phyloP scores from a whole-genome alignment of 1,140 invertebrate species.

The Ganaspis sp. region DNA sequence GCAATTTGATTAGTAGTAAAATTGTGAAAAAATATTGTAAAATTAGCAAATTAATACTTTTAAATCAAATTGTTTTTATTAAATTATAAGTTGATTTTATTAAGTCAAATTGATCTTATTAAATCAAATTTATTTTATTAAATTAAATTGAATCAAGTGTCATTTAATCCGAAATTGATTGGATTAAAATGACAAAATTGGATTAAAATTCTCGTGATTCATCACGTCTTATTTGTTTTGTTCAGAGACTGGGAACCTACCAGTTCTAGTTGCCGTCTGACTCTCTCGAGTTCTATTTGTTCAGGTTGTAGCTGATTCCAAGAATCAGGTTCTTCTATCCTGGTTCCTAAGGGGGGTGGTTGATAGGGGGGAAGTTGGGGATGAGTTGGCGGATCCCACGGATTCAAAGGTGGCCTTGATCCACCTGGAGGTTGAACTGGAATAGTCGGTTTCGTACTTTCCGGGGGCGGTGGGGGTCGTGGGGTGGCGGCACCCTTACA shows the following conservation, averaged over 20 bases:
- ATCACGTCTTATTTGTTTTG: neutral
- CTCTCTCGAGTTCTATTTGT: conserved; percentile 19
- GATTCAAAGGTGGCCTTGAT: neutral
- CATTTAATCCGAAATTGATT: no score
- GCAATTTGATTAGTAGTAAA: no score
- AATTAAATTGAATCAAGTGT: no score
- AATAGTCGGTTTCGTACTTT: neutral
- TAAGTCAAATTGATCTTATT: no score
- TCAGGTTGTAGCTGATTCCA: neutral
- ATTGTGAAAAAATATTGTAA: no score
- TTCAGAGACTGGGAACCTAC: neutral
- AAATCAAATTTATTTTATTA: neutral
- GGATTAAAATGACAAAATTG: neutral
- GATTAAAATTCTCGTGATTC: neutral
- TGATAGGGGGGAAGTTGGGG: conserved; percentile 15
- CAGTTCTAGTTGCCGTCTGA: no score
- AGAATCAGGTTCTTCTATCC: conserved; percentile 8
- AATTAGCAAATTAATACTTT: no score
- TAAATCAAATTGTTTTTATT: no score
- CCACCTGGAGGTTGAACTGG: neutral
- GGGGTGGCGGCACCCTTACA: conserved; percentile 69
- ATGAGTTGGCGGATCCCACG: conserved; percentile 8
- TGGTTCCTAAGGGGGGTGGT: neutral
- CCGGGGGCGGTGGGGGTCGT: conserved; percentile 43
- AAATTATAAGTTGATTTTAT: no score